Conservation (phyloP, 1,140 invertebrate species). For the Drosophila murphyi region DNA sequence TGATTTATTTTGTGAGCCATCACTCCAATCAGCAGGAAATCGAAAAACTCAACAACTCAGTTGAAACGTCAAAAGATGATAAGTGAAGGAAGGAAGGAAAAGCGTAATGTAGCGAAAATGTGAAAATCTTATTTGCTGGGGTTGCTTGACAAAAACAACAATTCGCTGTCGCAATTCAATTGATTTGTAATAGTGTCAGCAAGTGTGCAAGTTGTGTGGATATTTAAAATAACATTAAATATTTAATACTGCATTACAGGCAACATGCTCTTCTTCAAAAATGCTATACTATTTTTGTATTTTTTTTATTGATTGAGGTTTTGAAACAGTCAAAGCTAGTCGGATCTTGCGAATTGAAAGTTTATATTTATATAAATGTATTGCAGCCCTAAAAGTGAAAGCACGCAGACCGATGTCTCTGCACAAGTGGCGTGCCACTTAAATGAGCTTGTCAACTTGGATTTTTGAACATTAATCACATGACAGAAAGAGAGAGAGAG, state of each 20-base stretch:
- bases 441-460: constrained; percentile 80
- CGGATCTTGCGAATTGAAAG: constrained; percentile 19
- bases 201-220: background rate
- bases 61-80: background rate
- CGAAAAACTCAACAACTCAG: constrained; percentile 22
- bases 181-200: constrained; percentile 9
- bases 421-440: constrained; percentile 67
- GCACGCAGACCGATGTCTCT: constrained; percentile 42
- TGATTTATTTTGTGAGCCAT: constrained; percentile 38
- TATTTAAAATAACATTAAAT: background rate
- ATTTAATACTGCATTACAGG: background rate
- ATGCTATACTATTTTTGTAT: background rate
- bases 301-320: background rate
- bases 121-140: constrained; percentile 5
- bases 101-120: constrained; percentile 9
- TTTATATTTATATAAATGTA: constrained; percentile 22
- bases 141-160: background rate
- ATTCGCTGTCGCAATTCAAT: background rate
- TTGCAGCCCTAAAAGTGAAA: constrained; percentile 9
- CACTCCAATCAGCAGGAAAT: constrained; percentile 49
- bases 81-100: background rate
- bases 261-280: background rate
- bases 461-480: constrained; percentile 79
- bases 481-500: constrained; percentile 12
- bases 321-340: background rate